A percentile compares a stretch with the other conserved stretches of the same genome.
phyloP scores from a whole-genome alignment of 2,797 vertebrate genomes.

The Megaceryle alcyon region DNA sequence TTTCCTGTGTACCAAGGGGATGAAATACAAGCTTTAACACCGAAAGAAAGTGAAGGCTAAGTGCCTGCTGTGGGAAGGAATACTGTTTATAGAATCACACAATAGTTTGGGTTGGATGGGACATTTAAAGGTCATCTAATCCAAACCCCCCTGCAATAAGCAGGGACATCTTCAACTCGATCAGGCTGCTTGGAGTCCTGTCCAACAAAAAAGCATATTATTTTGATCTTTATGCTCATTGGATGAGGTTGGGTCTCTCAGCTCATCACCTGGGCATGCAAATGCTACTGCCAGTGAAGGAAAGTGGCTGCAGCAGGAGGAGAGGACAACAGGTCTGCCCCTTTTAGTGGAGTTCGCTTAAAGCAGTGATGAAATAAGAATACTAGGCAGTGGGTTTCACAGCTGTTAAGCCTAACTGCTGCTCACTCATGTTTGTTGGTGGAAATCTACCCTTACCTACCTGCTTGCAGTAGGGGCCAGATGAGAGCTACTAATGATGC shows the following conservation, averaged over 20 bases:
- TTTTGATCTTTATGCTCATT: neutral
- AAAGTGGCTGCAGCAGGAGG: neutral
- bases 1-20: neutral
- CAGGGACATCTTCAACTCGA: neutral
- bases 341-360: neutral
- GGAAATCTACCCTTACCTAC: neutral
- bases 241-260: neutral
- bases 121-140: neutral
- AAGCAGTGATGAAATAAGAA: neutral
- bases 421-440: neutral
- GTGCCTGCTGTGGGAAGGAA: rapidly evolving
- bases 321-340: neutral
- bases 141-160: neutral
- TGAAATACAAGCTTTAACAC: neutral
- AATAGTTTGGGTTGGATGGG: neutral
- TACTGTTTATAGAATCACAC: neutral
- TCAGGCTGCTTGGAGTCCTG: neutral
- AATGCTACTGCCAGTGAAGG: neutral
- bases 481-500: neutral
- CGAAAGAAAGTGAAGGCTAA: neutral
- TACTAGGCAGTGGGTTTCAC: neutral
- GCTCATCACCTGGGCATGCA: rapidly evolving
- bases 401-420: neutral
- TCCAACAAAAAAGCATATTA: neutral
- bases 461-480: constrained; percentile 29